phyloP scores from a whole-genome alignment of 1,140 invertebrate species.

The Zeugodacus cucurbitae region DNA sequence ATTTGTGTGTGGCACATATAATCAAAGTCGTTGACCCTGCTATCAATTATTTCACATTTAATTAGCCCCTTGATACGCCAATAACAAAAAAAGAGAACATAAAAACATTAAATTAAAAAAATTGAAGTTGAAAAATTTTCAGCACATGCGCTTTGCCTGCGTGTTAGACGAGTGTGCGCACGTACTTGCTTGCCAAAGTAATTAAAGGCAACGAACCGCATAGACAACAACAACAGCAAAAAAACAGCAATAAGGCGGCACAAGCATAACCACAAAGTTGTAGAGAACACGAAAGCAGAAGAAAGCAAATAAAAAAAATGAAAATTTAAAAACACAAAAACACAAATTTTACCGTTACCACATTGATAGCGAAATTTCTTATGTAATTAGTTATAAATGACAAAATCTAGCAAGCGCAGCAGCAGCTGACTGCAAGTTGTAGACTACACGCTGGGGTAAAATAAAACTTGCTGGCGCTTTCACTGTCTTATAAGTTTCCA shows the following conservation, averaged over 20 bases:
- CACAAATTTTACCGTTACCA: not conserved
- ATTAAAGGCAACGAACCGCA: slow-evolving; percentile 18
- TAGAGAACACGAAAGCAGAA: not conserved
- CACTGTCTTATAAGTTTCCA: too few species aligned
- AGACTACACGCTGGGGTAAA: not conserved
- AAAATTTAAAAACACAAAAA: not conserved
- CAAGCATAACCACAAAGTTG: not conserved
- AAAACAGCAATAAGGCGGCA: not conserved
- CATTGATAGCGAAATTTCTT: not conserved
- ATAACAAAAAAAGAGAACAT: not conserved
- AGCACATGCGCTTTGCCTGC: not conserved
- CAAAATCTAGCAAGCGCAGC: not conserved
- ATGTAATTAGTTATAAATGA: slow-evolving; percentile 19
- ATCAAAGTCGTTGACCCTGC: slow-evolving; percentile 12
- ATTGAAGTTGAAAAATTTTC: not conserved
- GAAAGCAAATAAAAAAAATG: not conserved
- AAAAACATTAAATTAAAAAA: not conserved
- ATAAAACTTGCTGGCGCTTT: not conserved
- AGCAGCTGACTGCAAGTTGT: not conserved
- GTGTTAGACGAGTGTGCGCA: not conserved
- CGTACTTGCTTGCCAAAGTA: not conserved
- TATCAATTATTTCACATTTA: slow-evolving; percentile 3
- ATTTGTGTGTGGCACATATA: not conserved
- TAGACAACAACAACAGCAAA: not conserved
- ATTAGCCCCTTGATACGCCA: not conserved